Conservation (phyloP, 2,888 invertebrate genomes). For the Trachelus troglodyta region DNA sequence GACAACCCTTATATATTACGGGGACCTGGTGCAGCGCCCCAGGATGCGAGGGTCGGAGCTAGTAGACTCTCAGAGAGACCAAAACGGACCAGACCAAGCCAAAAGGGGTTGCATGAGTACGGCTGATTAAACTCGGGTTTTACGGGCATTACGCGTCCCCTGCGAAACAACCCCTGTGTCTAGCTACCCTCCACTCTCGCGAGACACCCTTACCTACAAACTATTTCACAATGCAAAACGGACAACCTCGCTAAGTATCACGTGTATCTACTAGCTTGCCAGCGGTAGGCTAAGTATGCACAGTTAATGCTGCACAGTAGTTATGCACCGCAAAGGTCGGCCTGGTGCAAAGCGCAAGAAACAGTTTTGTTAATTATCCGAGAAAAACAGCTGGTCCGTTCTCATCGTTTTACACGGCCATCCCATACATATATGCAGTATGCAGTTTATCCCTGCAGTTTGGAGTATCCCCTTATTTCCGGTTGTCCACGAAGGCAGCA, state of each 20-base stretch:
- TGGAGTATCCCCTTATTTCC: background rate
- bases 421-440: background rate
- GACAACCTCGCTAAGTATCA: background rate
- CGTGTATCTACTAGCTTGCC: background rate
- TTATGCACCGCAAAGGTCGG: background rate
- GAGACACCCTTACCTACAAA: background rate
- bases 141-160: constrained; percentile 44
- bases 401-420: constrained; percentile 39
- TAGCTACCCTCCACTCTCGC: constrained; percentile 5
- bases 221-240: background rate
- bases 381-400: constrained; percentile 52
- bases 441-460: background rate
- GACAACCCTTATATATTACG: background rate
- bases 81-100: background rate
- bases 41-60: background rate
- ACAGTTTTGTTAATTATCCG: constrained; percentile 61
- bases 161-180: constrained; percentile 23
- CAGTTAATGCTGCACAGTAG: background rate
- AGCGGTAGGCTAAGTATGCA: background rate
- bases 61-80: background rate
- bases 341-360: constrained; percentile 37
- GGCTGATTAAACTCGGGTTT: constrained; percentile 51
- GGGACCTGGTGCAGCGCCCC: background rate
- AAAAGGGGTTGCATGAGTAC: constrained; percentile 11
- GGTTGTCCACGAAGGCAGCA: background rate